Evolutionary conservation across 2,797 vertebrate genomes (phyloP), one percentile per base, ranked within the genome.

Genomic region (Alectoris magna): DNA sequence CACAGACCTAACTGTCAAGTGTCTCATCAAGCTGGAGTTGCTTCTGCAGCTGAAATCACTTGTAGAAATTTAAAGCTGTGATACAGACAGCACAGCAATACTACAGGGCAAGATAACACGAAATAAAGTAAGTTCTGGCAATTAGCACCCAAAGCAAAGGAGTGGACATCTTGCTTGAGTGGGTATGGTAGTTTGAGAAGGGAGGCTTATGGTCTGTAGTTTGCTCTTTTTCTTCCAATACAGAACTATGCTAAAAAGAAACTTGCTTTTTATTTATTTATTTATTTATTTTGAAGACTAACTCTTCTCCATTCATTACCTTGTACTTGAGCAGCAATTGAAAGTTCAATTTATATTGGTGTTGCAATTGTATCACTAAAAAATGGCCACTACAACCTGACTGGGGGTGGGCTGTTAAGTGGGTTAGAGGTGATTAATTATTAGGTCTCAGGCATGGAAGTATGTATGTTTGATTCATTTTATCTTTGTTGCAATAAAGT

Each of bases 281-380:
- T 8, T 46, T n/a, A 3, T 60, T 58, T 49, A 26, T 26, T 77
- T 70, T 39, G n/a, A 73, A 85, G 1, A 67, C 82, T 49, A 38
- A 64, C 16, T 85, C 55, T 68, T 21, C 23, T 7, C 15, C 9
- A 1, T 63, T 84, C n/a, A 79, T 88, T 83, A 87, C 88, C 18
- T 63, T 26, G 9, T 24, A 48, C 39, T 62, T 29, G 31, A 71
- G 29, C 13, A 69, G 16, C 24, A 82, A 68, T 10, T 68, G 71
- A 59, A 93, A 91, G 39, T 62, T 75, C 67, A 91, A 6, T 83
- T 91, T 77, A 18, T 60, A 80, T 70, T 67, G 80, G 93, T 39
- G 26, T 41, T 70, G 46, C 44, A 63, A 70, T 53, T 83, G 24
- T 73, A 67, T 38, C 22, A 27, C 39, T 64, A 94, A 88, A 58